These are phyloP conservation scores for Murina feae DNA, from an alignment of 2,113 vertebrate genomes.

Conservation along the genomic window DNA sequence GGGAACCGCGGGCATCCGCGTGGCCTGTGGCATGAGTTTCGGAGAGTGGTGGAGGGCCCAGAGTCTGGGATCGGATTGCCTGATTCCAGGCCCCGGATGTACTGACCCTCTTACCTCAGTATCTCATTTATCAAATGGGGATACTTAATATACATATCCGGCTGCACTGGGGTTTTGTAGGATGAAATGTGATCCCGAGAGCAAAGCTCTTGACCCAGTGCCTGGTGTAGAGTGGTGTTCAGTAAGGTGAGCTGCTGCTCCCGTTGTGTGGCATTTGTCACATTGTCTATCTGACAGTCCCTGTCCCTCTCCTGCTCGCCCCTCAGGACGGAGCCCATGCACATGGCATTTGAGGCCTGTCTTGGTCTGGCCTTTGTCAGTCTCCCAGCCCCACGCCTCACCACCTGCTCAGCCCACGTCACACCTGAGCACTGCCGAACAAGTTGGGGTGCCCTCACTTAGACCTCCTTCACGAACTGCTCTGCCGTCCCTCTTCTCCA, in stretches of 20 bases:
- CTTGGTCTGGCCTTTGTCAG: not conserved
- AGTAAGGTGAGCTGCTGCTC: rapidly evolving
- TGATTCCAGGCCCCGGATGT: not conserved
- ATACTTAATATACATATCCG: rapidly evolving
- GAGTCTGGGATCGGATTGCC: not conserved
- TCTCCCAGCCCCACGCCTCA: not conserved
- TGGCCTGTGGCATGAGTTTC: not conserved
- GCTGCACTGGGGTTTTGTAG: not conserved
- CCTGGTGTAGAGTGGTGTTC: not conserved
- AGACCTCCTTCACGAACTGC: not conserved
- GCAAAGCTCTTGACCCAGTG: not conserved
- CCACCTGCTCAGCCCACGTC: not conserved
- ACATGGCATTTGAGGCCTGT: not conserved
- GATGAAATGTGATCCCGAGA: not conserved
- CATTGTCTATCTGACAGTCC: too few species aligned
- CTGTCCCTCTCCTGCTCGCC: not conserved
- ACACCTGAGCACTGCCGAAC: not conserved
- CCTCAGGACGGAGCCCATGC: not conserved
- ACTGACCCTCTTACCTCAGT: not conserved
- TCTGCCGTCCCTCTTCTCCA: not conserved
- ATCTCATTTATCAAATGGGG: not conserved
- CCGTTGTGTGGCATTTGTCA: not conserved
- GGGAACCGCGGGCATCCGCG: rapidly evolving
- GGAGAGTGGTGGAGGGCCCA: not conserved
- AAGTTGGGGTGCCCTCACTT: not conserved